Evolutionary conservation across 2,888 invertebrate genomes (phyloP), one percentile per base, ranked within the genome.

Genomic region (Colostygia pectinataria): DNA sequence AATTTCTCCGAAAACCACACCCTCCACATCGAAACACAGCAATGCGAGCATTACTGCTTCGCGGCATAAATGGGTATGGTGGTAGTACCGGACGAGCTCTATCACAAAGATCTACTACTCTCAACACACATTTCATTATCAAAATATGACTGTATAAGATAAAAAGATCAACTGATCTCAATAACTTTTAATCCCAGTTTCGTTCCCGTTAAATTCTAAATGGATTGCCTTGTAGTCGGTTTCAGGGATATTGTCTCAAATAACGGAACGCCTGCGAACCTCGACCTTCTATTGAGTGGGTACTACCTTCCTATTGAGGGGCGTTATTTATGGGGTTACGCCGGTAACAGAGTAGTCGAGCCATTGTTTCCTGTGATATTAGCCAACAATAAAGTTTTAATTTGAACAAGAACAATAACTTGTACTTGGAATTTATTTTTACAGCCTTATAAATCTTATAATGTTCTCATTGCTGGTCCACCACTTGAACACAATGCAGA

Each of bases 261-360:
- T 44, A 15, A 14, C 37, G 31, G 13, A 27, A 27, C 18, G 8
- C 27, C 10, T 34, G 8, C 24, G 28, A 39, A 46, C 39, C 14
- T 13, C 27, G 23, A 39, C 45, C 38, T 39, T 46, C 39, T 15
- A 32, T 39, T 46, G 24, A 37, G 23, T 18, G n/a, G 33, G 31
- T 28, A 33, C n/a, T n/a, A n/a, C n/a, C n/a, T n/a, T n/a, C 32
- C 33, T 42, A 34, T 42, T 34, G 39, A 28, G 28, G 15, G 27
- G 8, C 27, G 27, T 46, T 46, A 39, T 40, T 46, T 34, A 39
- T 32, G 46, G 18, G 38, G 3, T 20, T 10, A 12, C 15, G 15
- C 23, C 6, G 24, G 6, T 18, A n/a, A 20, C 12, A 27, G 25
- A 32, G 25, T 45, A 32, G 38, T 33, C 12, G 4, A 14, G 2